Evolutionary conservation across 1,140 invertebrate species (phyloP), one percentile per base, ranked within the genome.

Genomic region (Drosophila ficusphila): DNA sequence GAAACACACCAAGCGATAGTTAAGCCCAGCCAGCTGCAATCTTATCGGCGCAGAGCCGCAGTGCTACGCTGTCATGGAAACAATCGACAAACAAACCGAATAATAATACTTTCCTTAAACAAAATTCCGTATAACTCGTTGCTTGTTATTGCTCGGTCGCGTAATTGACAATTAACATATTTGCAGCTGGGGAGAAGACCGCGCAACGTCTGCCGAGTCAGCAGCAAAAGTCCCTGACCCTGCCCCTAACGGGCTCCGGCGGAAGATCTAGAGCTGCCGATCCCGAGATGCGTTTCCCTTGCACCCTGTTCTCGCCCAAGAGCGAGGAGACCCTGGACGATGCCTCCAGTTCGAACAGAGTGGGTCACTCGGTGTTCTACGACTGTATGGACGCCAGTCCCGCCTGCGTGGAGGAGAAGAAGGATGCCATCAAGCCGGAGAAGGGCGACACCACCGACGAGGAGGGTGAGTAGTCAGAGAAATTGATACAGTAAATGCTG

Each of bases 361-460:
- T 93, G 65, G 74, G 93, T 54, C 89, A 93, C 62, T 92, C 92
- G 0, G 91, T 92, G 12, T 93, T 93, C 74, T 93, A 93, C 72
- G 78, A 92, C 51, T 92, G 91, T 85, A 71, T 93, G 60, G 79
- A 93, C 81, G 51, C 93, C 16, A 92, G 92, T 71, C 92, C 94
- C 3, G 92, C 93, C 1, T 81, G 88, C 38, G 60, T 90, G 34
- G 94, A 94, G 4, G 96, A 96, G 83, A 96, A 96, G 78, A 94
- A 95, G 53, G 95, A 96, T 83, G 92, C 93, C 42, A 96, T 95
- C 94, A 96, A 96, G 90, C 94, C 95, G 0, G 95, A 95, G 54
- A 91, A 91, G 36, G 90, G 90, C 69, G 94, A 95, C 82, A 95
- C 82, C n/a, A 88, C 94, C 48, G 93, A 94, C 31, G 95, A 95